Evolutionary conservation across 2,113 vertebrate species (phyloP), one percentile per base, ranked within the genome.

Genomic region (Barbus barbus): DNA sequence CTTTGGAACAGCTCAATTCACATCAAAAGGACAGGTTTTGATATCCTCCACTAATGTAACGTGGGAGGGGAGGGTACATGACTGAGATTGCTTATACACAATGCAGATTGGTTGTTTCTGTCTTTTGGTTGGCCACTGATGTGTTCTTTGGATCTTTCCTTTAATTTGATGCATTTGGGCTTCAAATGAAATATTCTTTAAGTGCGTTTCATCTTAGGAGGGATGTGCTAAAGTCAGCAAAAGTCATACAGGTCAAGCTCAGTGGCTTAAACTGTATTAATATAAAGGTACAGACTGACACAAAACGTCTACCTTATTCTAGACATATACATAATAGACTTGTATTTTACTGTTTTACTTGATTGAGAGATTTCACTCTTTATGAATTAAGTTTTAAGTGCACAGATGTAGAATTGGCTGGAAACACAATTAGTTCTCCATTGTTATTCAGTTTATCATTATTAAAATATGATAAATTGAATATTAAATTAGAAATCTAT

Each of bases 31-130:
- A 58, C 31, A 31, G 12, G 13, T 36, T 38, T 36, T 14, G 13
- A 77, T 77, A 38, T 58, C 22, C 51, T n/a, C 24, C 51, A 58
- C 51, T 77, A 24, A 58, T 22, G 48, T 77, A 77, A 58, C 7
- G 12, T 58, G 2, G 51, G 48, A 69, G 20, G 31, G 20, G 31
- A 36, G 11, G 22, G 46, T 33, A 31, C 75, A 58, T 77, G 51
- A 33, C 14, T 58, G 51, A 36, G 3, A 77, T 77, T n/a, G 20
- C 48, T 77, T 36, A 12, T 56, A 77, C 18, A 56, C 31, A 20
- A 33, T 56, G 28, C 28, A n/a, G 28, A 56, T 31, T 18, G 46
- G 8, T 44, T 53, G 46, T 53, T 48, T 31, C 73, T 20, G 16
- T 48, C 16, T 51, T 20, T 67, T 36, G 9, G 44, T 31, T 74